Conservation (phyloP, 2,888 invertebrate genomes). For the Drosophila meridiana region DNA sequence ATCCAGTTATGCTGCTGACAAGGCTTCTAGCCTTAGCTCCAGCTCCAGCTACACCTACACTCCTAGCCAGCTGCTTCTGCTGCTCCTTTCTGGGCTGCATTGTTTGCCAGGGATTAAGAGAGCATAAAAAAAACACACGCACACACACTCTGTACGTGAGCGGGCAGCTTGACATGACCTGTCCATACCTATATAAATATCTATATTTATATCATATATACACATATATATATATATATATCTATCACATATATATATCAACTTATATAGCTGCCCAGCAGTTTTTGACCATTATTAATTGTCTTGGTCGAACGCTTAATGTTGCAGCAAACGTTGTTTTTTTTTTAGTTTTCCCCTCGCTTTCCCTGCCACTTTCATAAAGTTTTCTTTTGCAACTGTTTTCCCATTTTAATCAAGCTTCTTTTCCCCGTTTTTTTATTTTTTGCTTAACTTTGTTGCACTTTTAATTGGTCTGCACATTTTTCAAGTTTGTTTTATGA, state of each 20-base stretch:
- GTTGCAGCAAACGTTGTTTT: slow-evolving; percentile 51
- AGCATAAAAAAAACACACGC: slow-evolving; percentile 11
- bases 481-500: slow-evolving; percentile 46
- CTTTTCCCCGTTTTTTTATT: slow-evolving; percentile 22
- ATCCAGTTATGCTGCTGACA: slow-evolving; percentile 76
- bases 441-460: slow-evolving; percentile 56
- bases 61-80: not conserved
- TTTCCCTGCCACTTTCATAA: slow-evolving; percentile 1
- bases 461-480: slow-evolving; percentile 67
- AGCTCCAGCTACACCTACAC: slow-evolving; percentile 13
- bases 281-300: slow-evolving; percentile 67
- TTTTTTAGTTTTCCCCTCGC: not conserved
- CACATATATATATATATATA: not conserved
- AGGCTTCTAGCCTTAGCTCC: slow-evolving; percentile 21
- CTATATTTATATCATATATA: slow-evolving; percentile 58
- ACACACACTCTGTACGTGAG: not conserved
- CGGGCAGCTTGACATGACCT: slow-evolving; percentile 37
- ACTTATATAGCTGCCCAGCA: slow-evolving; percentile 19
- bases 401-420: slow-evolving; percentile 28
- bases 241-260: not conserved
- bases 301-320: slow-evolving; percentile 53
- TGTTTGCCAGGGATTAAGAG: slow-evolving; percentile 65
- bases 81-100: slow-evolving; percentile 32
- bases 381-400: slow-evolving; percentile 34
- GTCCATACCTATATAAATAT: slow-evolving; percentile 46